Evolutionary conservation across 2,113 vertebrate genomes (phyloP).

Genomic region (Butorides virescens): DNA sequence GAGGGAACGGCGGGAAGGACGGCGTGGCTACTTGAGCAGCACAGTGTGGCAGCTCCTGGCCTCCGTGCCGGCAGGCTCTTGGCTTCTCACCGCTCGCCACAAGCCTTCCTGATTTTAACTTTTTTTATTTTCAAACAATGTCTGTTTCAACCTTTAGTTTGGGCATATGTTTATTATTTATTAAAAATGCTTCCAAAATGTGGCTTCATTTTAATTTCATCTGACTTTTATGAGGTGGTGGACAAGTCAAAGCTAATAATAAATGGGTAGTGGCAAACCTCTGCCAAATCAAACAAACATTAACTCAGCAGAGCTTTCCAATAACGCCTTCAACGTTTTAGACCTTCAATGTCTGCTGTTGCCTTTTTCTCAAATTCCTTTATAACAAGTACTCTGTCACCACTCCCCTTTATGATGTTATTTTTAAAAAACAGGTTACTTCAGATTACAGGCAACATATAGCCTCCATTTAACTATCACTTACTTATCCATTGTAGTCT

Average conservation of each 20-base stretch:
- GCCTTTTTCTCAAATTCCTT: background rate
- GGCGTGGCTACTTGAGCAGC: accelerated
- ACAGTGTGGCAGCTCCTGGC: too few species aligned
- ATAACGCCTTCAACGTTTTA: accelerated
- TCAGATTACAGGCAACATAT: background rate
- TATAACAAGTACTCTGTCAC: background rate
- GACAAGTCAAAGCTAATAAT: background rate
- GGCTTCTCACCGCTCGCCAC: background rate
- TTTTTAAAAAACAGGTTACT: background rate
- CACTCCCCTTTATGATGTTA: background rate
- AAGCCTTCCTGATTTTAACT: background rate
- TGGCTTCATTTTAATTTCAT: background rate
- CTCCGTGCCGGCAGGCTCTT: too few species aligned
- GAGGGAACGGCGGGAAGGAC: too few species aligned
- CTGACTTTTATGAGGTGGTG: background rate
- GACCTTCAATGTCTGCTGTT: background rate
- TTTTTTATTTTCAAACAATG: background rate
- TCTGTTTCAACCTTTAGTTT: background rate
- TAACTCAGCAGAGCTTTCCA: background rate
- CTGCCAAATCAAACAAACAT: background rate
- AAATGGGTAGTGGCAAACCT: background rate
- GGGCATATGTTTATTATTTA: background rate
- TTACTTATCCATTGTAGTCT: background rate
- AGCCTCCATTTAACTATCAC: background rate
- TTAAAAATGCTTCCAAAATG: background rate